Evolutionary conservation across 2,888 invertebrate genomes (phyloP).

Genomic region (Mimumesa dahlbomi): DNA sequence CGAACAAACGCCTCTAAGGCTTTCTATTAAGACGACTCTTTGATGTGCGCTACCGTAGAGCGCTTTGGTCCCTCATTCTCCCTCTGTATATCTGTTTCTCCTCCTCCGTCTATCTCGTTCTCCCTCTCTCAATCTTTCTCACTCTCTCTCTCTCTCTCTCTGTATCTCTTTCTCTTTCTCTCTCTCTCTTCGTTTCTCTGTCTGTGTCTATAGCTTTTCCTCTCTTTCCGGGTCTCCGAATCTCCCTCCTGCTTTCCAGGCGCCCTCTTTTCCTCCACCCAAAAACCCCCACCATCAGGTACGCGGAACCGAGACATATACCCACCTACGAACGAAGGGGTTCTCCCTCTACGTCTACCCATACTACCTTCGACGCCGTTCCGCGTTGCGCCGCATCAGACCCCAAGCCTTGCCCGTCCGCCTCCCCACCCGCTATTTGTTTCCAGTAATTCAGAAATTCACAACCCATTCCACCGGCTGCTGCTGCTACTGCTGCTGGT

Average conservation of each 20-base stretch:
- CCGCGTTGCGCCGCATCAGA: conserved; percentile 5
- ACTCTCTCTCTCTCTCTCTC: conserved; percentile 17
- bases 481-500: too few species aligned
- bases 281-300: conserved; percentile 26
- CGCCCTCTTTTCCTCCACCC: conserved; percentile 33
- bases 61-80: conserved; percentile 72
- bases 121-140: conserved; percentile 1
- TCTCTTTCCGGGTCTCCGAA: conserved; percentile 2
- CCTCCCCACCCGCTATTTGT: conserved; percentile 62
- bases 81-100: conserved; percentile 24
- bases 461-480: conserved; percentile 24
- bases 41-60: conserved; percentile 78
- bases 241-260: conserved; percentile 35
- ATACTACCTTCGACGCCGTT: background rate
- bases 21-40: conserved; percentile 82
- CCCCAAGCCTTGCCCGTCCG: background rate
- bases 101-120: conserved; percentile 1
- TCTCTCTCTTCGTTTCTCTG: conserved; percentile 8
- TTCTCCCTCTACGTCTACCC: conserved; percentile 33
- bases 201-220: conserved; percentile 19
- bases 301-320: conserved; percentile 54
- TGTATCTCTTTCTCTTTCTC: conserved; percentile 6
- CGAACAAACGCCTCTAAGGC: conserved; percentile 84
- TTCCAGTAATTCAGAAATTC: conserved; percentile 70
- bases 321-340: conserved; percentile 40